These are phyloP conservation scores for Eueides isabella DNA, from an alignment of 1,140 invertebrate genomes.

Conservation along the genomic window DNA sequence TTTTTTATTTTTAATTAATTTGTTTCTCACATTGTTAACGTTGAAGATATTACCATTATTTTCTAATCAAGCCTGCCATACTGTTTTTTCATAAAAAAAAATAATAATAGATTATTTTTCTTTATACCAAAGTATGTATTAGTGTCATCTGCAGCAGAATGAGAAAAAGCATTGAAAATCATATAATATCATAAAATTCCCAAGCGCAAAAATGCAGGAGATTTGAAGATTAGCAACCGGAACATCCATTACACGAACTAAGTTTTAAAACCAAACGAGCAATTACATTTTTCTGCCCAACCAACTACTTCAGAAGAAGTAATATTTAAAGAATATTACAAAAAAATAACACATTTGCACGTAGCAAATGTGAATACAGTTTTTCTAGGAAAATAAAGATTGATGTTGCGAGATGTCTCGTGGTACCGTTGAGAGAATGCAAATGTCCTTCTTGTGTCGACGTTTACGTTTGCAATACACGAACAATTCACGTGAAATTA, in stretches of 20 bases:
- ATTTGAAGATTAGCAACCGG: not conserved
- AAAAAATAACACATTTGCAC: slow-evolving; percentile 6
- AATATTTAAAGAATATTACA: not conserved
- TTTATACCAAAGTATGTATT: not conserved
- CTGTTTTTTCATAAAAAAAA: not conserved
- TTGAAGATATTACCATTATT: no score
- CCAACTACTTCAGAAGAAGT: not conserved
- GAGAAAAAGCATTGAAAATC: not conserved
- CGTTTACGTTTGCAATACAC: slow-evolving; percentile 11
- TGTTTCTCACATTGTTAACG: no score
- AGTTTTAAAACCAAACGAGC: not conserved
- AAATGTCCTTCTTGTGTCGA: slow-evolving; percentile 21
- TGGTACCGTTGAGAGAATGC: slow-evolving; percentile 31
- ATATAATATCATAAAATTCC: not conserved
- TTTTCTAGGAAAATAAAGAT: slow-evolving; percentile 35
- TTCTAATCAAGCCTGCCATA: no score
- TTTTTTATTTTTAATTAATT: no score
- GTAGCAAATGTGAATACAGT: slow-evolving; percentile 18
- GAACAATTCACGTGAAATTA: slow-evolving; percentile 8
- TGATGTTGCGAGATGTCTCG: slow-evolving; percentile 25
- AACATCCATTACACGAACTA: not conserved
- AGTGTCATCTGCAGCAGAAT: not conserved
- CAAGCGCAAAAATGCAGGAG: not conserved
- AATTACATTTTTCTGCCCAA: not conserved
- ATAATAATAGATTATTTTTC: not conserved